These are phyloP conservation scores for Microctenopoma lineatum DNA, from an alignment of 2,797 vertebrate genomes.

Conservation along the genomic window DNA sequence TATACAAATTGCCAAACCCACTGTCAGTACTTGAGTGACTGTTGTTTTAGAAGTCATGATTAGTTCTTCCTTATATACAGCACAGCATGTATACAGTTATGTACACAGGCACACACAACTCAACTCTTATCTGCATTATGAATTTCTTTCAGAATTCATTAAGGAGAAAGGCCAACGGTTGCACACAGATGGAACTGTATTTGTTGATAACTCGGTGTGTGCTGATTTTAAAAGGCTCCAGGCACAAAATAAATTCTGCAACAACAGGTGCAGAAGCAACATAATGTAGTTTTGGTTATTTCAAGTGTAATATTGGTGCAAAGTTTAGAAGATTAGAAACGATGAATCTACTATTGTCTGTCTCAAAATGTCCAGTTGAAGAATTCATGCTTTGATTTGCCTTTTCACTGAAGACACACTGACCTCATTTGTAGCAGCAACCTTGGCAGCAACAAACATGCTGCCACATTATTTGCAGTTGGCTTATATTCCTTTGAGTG, in stretches of 20 bases:
- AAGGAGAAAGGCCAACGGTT: constrained; percentile 28
- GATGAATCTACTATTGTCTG: neutral
- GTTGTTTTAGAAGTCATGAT: constrained; percentile 11
- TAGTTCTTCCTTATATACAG: constrained; percentile 13
- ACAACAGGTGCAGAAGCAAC: constrained; percentile 31
- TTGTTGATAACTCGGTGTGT: constrained; percentile 23
- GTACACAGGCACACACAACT: constrained; percentile 15
- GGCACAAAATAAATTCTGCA: constrained; percentile 60
- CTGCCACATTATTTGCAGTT: constrained; percentile 54
- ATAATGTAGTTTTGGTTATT: constrained; percentile 12
- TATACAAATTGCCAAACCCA: constrained; percentile 28
- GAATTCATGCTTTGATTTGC: constrained; percentile 53
- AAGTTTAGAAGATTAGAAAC: constrained; percentile 22
- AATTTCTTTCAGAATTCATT: constrained; percentile 10
- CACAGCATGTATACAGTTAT: neutral
- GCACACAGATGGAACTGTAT: constrained; percentile 8
- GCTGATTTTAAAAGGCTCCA: constrained; percentile 41
- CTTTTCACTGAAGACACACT: constrained; percentile 28
- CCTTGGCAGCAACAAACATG: constrained; percentile 52
- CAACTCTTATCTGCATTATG: constrained; percentile 11
- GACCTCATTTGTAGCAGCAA: constrained; percentile 34
- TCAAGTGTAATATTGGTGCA: constrained; percentile 20
- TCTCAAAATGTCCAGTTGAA: constrained; percentile 9
- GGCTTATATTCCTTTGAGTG: constrained; percentile 55
- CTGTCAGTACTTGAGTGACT: constrained; percentile 16